Conservation (phyloP, 1,140 invertebrate species). For the Phocides pigmalion region DNA sequence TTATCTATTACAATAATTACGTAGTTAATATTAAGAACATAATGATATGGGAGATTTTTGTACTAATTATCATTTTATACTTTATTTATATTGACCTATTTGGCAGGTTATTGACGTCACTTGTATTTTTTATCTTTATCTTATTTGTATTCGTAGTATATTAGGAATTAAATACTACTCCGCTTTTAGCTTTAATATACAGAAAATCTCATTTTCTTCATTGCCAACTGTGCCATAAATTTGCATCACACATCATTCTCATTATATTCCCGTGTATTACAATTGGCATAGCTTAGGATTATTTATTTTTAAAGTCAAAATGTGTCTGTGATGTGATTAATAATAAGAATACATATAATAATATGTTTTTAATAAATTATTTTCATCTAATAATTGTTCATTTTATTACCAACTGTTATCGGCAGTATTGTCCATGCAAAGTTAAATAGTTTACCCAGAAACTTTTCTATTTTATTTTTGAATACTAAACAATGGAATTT, state of each 20-base stretch:
- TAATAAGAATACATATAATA: constrained; percentile 33
- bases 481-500: too few relatives aligned
- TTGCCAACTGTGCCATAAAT: constrained; percentile 35
- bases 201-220: background rate
- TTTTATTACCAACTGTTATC: background rate
- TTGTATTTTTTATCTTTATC: background rate
- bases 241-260: constrained; percentile 31
- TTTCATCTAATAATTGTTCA: constrained; percentile 11
- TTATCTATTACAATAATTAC: background rate
- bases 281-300: constrained; percentile 44
- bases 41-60: too few relatives aligned
- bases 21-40: too few relatives aligned
- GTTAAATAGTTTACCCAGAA: too few relatives aligned
- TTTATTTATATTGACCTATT: too few relatives aligned
- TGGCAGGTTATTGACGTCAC: background rate
- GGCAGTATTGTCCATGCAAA: too few relatives aligned
- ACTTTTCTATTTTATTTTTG: too few relatives aligned
- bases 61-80: too few relatives aligned
- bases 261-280: constrained; percentile 19
- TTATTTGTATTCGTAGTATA: too few relatives aligned
- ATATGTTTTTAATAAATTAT: constrained; percentile 37
- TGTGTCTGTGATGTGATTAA: constrained; percentile 69
- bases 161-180: background rate
- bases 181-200: constrained; percentile 1
- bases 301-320: constrained; percentile 59